Conservation (phyloP, 2,113 vertebrate genomes). For the Cyanoderma ruficeps region DNA sequence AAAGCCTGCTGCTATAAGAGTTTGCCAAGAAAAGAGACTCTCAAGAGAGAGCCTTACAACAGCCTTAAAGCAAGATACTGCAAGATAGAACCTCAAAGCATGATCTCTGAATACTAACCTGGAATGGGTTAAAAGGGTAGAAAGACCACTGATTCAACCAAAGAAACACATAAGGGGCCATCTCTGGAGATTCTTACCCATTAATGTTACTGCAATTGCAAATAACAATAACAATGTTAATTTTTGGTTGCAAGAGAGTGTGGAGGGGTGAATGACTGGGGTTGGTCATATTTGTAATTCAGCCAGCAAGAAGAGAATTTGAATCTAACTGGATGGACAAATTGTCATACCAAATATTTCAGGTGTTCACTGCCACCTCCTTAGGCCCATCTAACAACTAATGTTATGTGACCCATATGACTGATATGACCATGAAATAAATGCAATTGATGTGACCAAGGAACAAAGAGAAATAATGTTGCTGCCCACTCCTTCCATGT, state of each 20-base stretch:
- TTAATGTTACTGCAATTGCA: neutral
- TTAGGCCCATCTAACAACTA: neutral
- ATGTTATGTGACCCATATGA: neutral
- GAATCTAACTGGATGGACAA: neutral
- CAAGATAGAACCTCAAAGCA: slow-evolving; percentile 15
- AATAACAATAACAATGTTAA: neutral
- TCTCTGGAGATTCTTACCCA: neutral
- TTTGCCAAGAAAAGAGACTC: slow-evolving; percentile 55
- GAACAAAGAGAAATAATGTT: neutral
- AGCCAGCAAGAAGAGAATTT: neutral
- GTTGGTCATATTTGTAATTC: neutral
- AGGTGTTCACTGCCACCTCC: neutral
- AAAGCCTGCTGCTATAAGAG: slow-evolving; percentile 65
- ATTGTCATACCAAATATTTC: neutral
- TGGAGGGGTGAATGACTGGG: neutral
- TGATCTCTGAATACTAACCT: neutral
- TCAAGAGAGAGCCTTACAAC: neutral
- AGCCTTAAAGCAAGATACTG: slow-evolving; percentile 15
- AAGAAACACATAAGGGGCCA: neutral
- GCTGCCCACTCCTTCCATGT: neutral
- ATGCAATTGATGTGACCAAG: neutral
- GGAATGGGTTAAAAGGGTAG: neutral
- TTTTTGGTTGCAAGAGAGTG: neutral
- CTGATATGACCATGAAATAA: neutral
- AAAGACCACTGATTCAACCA: neutral